Conservation (phyloP, 2,113 vertebrate species). For the Alosa alosa region DNA sequence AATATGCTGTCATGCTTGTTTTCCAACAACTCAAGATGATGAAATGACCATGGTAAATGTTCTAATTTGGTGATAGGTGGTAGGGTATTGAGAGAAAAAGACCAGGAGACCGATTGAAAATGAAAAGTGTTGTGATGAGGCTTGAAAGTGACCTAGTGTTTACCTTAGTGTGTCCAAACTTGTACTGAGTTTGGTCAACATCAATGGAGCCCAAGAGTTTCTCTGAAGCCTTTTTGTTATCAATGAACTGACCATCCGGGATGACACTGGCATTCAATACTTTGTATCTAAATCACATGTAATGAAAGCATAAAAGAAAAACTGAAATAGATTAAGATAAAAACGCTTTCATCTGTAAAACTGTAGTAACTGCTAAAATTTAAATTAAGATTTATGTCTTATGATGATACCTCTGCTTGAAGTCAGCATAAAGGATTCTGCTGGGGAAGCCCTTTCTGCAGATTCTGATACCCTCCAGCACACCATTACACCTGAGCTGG, state of each 20-base stretch:
- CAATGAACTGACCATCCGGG: slow-evolving; percentile 60
- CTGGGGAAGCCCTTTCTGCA: slow-evolving; percentile 94
- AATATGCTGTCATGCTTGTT: background rate
- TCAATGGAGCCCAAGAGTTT: slow-evolving; percentile 74
- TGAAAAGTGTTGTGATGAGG: too few relatives aligned
- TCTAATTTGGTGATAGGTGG: too few relatives aligned
- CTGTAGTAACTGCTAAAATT: background rate
- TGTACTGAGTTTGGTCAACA: slow-evolving; percentile 77
- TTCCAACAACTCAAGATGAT: background rate
- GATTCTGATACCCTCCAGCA: slow-evolving; percentile 90
- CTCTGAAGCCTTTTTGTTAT: slow-evolving; percentile 75
- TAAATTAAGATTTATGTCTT: background rate
- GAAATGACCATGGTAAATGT: too few relatives aligned
- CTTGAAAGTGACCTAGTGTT: too few relatives aligned
- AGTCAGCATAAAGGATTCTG: slow-evolving; percentile 87
- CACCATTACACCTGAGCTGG: slow-evolving; percentile 87
- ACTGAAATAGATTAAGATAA: background rate
- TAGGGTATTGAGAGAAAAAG: too few relatives aligned
- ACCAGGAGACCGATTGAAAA: too few relatives aligned
- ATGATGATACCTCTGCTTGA: slow-evolving; percentile 80
- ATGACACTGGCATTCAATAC: background rate
- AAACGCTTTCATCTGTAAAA: too few relatives aligned
- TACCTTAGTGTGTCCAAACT: slow-evolving; percentile 80
- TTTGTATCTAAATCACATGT: slow-evolving; percentile 21
- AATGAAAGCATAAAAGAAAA: background rate